phyloP scores from a whole-genome alignment of 1,140 invertebrate species.

The Pseudomyrmex concolor region DNA sequence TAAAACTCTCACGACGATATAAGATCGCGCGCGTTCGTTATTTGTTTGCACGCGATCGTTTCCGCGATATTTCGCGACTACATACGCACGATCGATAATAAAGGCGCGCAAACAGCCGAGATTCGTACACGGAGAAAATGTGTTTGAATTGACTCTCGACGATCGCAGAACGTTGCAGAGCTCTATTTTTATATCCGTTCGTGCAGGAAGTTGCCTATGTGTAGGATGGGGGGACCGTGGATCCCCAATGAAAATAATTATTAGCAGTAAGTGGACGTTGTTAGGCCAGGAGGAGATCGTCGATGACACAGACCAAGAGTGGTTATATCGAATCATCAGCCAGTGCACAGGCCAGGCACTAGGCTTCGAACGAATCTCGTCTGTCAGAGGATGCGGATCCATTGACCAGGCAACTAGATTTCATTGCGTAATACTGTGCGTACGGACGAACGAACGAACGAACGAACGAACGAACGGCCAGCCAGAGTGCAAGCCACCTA shows the following conservation, averaged over 20 bases:
- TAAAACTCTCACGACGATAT: background rate
- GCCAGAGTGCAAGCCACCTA: conserved; percentile 40
- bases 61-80: too few relatives aligned
- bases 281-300: conserved; percentile 78
- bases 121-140: conserved; percentile 41
- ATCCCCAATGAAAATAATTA: conserved; percentile 85
- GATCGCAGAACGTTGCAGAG: conserved; percentile 71
- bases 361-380: conserved; percentile 70
- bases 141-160: conserved; percentile 65
- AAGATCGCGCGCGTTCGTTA: background rate
- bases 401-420: conserved; percentile 84
- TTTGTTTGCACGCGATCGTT: too few relatives aligned
- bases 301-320: conserved; percentile 82
- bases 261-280: conserved; percentile 84
- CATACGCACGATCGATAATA: too few relatives aligned
- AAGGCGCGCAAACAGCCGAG: too few relatives aligned
- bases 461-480: conserved; percentile 33
- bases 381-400: conserved; percentile 83
- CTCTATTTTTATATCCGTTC: conserved; percentile 85
- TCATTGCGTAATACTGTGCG: conserved; percentile 82
- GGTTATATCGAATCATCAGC: conserved; percentile 81
- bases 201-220: conserved; percentile 83
- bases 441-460: conserved; percentile 34
- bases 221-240: conserved; percentile 78
- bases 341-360: conserved; percentile 32